Evolutionary conservation across 2,888 invertebrate species (phyloP).

Genomic region (Mesopsocus fuscifrons): DNA sequence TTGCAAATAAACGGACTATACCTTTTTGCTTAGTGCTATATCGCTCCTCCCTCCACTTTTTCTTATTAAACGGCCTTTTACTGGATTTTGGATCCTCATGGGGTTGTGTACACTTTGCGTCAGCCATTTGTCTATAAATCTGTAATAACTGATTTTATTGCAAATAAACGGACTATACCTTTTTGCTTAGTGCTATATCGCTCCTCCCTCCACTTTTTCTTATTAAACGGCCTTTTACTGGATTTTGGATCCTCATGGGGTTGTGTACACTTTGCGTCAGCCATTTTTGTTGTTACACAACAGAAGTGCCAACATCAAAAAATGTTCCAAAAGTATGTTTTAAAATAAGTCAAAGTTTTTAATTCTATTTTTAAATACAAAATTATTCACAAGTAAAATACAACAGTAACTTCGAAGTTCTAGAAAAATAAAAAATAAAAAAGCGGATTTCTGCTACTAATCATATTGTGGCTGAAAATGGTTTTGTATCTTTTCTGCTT

Average conservation of each 20-base stretch:
- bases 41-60: conserved; percentile 41
- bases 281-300: background rate
- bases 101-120: background rate
- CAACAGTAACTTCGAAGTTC: too few relatives aligned
- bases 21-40: conserved; percentile 48
- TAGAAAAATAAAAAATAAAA: too few relatives aligned
- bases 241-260: background rate
- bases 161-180: too few relatives aligned
- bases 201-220: conserved; percentile 41
- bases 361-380: too few relatives aligned
- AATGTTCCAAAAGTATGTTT: background rate
- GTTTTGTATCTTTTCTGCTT: too few relatives aligned
- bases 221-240: conserved; percentile 41
- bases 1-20: too few relatives aligned
- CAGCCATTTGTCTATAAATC: too few relatives aligned
- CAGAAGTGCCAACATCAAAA: background rate
- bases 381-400: background rate
- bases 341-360: too few relatives aligned
- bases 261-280: background rate
- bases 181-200: conserved; percentile 52
- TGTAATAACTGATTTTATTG: too few relatives aligned
- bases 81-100: background rate
- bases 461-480: too few relatives aligned
- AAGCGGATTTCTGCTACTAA: too few relatives aligned
- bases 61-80: conserved; percentile 46